phyloP scores from a whole-genome alignment of 2,113 vertebrate species.

The Onychostruthus taczanowskii region DNA sequence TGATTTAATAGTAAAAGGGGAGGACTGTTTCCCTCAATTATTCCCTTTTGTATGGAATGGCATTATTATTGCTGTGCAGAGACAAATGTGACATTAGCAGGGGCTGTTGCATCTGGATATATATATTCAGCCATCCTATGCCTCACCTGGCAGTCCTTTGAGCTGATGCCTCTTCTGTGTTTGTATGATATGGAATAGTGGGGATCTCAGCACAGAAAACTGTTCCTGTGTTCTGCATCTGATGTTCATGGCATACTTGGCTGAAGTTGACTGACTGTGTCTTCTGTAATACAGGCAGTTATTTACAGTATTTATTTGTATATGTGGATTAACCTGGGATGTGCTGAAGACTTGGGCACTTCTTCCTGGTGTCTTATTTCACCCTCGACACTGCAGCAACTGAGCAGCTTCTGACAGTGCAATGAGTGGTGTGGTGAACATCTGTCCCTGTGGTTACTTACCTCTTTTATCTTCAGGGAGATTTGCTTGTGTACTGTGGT shows the following conservation, averaged over 20 bases:
- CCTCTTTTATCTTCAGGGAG: constrained; percentile 9
- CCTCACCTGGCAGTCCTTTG: not conserved
- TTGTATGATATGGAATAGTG: not conserved
- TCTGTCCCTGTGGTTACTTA: not conserved
- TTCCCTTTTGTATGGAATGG: not conserved
- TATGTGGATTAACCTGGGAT: not conserved
- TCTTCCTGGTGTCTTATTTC: not conserved
- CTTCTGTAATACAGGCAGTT: not conserved
- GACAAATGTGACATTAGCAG: not conserved
- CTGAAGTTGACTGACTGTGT: not conserved
- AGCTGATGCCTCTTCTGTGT: not conserved
- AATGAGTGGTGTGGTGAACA: not conserved
- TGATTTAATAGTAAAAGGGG: not conserved
- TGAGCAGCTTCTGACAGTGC: not conserved
- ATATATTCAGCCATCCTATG: not conserved
- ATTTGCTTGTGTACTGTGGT: not conserved
- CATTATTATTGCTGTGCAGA: not conserved
- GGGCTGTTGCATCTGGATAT: not conserved
- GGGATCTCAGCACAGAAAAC: not conserved
- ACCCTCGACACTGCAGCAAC: not conserved
- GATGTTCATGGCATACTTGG: fast-evolving
- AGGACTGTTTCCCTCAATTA: not conserved
- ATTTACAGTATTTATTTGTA: not conserved
- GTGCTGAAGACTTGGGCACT: not conserved
- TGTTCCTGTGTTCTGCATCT: not conserved